Percentiles rank a stretch among this genome's conserved stretches.
Evolutionary conservation across 2,888 invertebrate genomes (phyloP).

Genomic region (Campoletis raptor): DNA sequence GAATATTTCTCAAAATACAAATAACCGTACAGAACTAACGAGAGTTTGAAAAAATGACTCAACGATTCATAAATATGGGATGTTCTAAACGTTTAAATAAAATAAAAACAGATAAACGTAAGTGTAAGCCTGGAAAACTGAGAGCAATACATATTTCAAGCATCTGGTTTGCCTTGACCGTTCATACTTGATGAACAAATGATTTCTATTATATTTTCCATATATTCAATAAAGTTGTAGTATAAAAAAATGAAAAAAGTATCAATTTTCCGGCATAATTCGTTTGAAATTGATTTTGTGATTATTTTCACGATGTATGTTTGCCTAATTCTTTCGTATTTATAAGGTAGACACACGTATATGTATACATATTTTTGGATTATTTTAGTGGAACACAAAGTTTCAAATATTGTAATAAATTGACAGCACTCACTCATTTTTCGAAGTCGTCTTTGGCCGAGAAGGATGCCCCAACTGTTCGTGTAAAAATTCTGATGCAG

Average conservation of each 20-base stretch:
- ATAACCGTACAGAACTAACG: not conserved
- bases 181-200: slow-evolving; percentile 24
- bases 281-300: not conserved
- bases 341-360: not conserved
- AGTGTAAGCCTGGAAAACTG: slow-evolving; percentile 20
- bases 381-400: not conserved
- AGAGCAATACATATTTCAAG: not conserved
- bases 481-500: slow-evolving; percentile 45
- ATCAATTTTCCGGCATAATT: not conserved
- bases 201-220: slow-evolving; percentile 3
- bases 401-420: not conserved
- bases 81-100: not conserved
- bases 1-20: not conserved
- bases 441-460: slow-evolving; percentile 31
- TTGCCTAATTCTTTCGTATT: not conserved
- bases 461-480: slow-evolving; percentile 36
- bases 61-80: not conserved
- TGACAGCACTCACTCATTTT: slow-evolving; percentile 60
- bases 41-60: not conserved
- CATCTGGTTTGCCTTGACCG: slow-evolving; percentile 58
- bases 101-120: not conserved
- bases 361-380: not conserved
- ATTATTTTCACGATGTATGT: not conserved
- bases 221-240: slow-evolving; percentile 12
- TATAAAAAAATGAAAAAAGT: not conserved